Percentiles rank a stretch among this genome's conserved stretches.
Evolutionary conservation across 2,797 vertebrate species (phyloP).

Genomic region (Rhodeus uyekii): DNA sequence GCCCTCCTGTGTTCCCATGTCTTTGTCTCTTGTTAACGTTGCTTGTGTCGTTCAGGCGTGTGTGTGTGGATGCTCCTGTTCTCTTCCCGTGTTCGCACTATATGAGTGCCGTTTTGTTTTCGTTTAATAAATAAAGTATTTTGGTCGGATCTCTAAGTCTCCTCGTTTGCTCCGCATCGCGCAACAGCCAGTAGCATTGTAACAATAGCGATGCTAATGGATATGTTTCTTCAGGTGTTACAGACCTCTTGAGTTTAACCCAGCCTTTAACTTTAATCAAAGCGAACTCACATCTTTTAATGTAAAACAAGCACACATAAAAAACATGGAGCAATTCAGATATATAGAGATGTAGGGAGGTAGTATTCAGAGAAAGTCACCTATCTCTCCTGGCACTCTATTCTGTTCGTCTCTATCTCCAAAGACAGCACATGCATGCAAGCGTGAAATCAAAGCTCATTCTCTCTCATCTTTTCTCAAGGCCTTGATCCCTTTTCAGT

Average conservation of each 20-base stretch:
- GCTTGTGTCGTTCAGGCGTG: too few relatives aligned
- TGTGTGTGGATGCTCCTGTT: too few relatives aligned
- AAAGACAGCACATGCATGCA: constrained; percentile 44
- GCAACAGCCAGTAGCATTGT: too few relatives aligned
- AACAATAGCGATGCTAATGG: background rate
- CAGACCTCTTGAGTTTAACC: background rate
- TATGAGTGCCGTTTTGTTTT: too few relatives aligned
- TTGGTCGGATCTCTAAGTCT: too few relatives aligned
- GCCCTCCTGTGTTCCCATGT: too few relatives aligned
- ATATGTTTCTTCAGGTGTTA: background rate
- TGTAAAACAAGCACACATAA: background rate
- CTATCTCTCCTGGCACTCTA: constrained; percentile 43
- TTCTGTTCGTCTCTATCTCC: constrained; percentile 50
- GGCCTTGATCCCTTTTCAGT: constrained; percentile 46
- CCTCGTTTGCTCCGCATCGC: too few relatives aligned
- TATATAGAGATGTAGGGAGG: background rate
- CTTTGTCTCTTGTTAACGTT: too few relatives aligned
- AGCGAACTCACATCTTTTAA: constrained; percentile 9
- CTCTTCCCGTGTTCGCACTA: too few relatives aligned
- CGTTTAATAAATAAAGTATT: too few relatives aligned
- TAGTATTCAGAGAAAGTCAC: constrained; percentile 24
- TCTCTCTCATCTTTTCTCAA: constrained; percentile 48
- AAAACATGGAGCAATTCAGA: background rate
- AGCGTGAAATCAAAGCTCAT: constrained; percentile 54
- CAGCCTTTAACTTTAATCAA: background rate